Conservation (phyloP, 1,140 invertebrate genomes). For the Calephelis virginiensis region DNA sequence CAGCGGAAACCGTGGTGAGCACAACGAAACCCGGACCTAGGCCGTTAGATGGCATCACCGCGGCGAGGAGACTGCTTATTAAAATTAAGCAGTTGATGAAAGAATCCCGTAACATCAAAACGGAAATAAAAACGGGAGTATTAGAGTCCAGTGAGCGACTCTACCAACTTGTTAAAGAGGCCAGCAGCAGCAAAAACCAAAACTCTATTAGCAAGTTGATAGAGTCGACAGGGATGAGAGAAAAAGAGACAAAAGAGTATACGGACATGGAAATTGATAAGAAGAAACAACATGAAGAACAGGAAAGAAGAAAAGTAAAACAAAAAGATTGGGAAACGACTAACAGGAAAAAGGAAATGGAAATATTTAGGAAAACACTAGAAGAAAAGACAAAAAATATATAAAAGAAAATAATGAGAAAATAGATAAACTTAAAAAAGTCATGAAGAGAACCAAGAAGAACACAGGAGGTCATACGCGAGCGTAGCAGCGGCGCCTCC, state of each 20-base stretch:
- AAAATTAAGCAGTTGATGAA: neutral
- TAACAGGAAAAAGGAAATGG: conserved; percentile 17
- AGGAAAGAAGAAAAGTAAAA: neutral
- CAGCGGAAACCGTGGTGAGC: too few species aligned
- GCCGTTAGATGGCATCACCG: too few species aligned
- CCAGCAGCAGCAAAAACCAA: neutral
- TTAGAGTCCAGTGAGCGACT: neutral
- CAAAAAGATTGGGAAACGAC: conserved; percentile 16
- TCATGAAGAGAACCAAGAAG: neutral
- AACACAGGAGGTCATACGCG: too few species aligned
- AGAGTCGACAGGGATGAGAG: neutral
- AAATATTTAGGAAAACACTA: too few species aligned
- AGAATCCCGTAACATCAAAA: neutral
- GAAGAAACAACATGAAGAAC: neutral
- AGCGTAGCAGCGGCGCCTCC: too few species aligned
- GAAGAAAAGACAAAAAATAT: too few species aligned
- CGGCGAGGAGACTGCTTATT: too few species aligned
- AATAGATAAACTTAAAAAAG: neutral
- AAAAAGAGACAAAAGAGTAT: neutral
- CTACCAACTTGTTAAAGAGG: neutral
- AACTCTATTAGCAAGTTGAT: neutral
- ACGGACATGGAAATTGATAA: neutral
- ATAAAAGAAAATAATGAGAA: conserved; percentile 19
- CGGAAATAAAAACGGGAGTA: conserved; percentile 3
- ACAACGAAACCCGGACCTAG: too few species aligned